Evolutionary conservation across 2,797 vertebrate species (phyloP).

Genomic region (Sebastes matsubarae): DNA sequence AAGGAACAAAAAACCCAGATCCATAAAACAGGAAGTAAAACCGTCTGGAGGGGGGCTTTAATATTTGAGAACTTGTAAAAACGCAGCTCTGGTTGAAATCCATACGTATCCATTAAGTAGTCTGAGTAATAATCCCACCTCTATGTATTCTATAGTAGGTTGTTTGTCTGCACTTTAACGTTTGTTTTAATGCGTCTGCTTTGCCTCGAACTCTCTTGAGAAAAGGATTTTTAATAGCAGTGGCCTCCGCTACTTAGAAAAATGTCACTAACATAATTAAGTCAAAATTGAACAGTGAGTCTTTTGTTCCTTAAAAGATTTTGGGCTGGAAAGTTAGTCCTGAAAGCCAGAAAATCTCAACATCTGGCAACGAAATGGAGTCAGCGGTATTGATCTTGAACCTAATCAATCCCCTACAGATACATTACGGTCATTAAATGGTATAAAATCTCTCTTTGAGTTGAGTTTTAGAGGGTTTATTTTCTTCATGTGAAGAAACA

Average conservation of each 20-base stretch:
- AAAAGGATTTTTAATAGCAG: not conserved
- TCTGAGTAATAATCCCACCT: not conserved
- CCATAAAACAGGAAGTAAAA: too few relatives aligned
- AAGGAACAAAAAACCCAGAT: too few relatives aligned
- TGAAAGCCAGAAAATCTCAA: conserved; percentile 10
- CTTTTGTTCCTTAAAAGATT: conserved; percentile 21
- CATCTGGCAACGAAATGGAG: not conserved
- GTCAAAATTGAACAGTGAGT: conserved; percentile 4
- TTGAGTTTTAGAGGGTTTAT: not conserved
- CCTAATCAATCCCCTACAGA: conserved; percentile 1
- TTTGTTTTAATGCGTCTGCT: conserved; percentile 12
- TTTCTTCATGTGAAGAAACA: not conserved
- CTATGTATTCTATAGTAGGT: not conserved
- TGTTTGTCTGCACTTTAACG: conserved; percentile 9
- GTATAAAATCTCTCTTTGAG: not conserved
- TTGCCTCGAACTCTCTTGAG: not conserved
- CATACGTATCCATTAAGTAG: not conserved
- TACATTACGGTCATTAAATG: not conserved
- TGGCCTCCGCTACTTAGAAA: not conserved
- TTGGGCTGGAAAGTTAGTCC: not conserved
- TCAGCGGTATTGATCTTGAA: conserved; percentile 3
- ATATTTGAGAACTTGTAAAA: not conserved
- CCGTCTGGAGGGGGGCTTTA: not conserved
- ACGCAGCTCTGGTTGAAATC: not conserved
- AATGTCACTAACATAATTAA: conserved; percentile 33